These are phyloP conservation scores for Pantherophis alleghaniensis DNA, from an alignment of 2,797 vertebrate genomes.

Conservation along the genomic window DNA sequence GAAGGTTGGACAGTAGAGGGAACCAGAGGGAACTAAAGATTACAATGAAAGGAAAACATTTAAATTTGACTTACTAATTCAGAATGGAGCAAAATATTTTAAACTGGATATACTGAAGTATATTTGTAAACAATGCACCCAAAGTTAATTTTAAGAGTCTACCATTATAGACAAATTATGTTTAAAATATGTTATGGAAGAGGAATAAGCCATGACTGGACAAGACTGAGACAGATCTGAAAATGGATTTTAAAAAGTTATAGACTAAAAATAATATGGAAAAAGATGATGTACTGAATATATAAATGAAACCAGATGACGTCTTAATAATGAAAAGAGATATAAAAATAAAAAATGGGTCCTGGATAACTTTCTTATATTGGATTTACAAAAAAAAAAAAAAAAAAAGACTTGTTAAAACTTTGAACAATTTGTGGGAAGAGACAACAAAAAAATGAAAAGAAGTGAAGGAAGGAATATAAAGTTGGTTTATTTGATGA, in stretches of 20 bases:
- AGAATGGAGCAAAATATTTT: not conserved
- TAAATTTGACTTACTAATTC: not conserved
- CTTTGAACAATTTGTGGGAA: not conserved
- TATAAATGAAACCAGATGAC: not conserved
- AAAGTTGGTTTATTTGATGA: not conserved
- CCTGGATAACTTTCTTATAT: not conserved
- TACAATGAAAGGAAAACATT: not conserved
- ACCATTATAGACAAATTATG: not conserved
- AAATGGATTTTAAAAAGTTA: not conserved
- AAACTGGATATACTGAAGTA: not conserved
- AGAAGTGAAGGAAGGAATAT: not conserved
- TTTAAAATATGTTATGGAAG: not conserved
- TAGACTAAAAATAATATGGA: not conserved
- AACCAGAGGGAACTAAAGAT: not conserved
- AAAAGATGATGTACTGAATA: not conserved
- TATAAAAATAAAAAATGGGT: not conserved
- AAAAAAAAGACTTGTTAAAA: not conserved
- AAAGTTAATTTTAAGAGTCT: not conserved
- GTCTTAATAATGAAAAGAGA: not conserved
- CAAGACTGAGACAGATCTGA: not conserved
- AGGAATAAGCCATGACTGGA: not conserved
- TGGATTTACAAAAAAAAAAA: not conserved
- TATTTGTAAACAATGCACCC: not conserved
- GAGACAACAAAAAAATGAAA: not conserved
- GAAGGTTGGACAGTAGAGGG: not conserved